Percentiles rank a stretch among this genome's conserved stretches.
phyloP scores from a whole-genome alignment of 2,113 vertebrate species.

The Nannobrachium achirus region DNA sequence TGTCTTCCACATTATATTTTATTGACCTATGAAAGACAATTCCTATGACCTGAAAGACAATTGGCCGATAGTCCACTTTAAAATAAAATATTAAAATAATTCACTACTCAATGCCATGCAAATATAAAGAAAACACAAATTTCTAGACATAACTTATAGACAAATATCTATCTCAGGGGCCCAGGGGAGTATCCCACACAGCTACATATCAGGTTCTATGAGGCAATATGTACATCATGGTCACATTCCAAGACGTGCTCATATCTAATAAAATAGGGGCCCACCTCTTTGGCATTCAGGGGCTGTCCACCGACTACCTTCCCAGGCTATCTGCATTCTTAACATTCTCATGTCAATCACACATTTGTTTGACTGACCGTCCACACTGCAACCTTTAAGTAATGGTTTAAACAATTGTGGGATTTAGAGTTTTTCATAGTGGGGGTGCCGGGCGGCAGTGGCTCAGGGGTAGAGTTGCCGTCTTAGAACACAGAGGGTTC shows the following conservation, averaged over 20 bases:
- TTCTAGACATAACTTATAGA: neutral
- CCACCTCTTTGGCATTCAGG: slow-evolving; percentile 52
- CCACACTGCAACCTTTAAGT: slow-evolving; percentile 45
- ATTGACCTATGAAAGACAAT: too few relatives aligned
- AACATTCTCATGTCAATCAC: slow-evolving; percentile 78
- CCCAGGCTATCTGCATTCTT: slow-evolving; percentile 76
- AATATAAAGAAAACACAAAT: neutral
- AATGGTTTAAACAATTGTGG: slow-evolving; percentile 26
- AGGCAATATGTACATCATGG: slow-evolving; percentile 55
- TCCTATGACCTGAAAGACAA: too few relatives aligned
- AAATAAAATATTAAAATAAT: neutral
- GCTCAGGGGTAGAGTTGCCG: too few relatives aligned
- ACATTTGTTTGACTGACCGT: slow-evolving; percentile 67
- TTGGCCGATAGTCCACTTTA: too few relatives aligned
- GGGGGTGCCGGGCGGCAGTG: too few relatives aligned
- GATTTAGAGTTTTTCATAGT: neutral
- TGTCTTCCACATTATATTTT: too few relatives aligned
- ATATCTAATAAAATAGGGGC: slow-evolving; percentile 79
- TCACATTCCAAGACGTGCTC: slow-evolving; percentile 72
- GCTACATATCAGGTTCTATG: slow-evolving; percentile 29
- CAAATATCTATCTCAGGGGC: neutral
- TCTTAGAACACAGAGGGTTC: too few relatives aligned
- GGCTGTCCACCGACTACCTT: slow-evolving; percentile 66
- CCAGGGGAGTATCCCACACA: slow-evolving; percentile 10
- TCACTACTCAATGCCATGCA: neutral